Percentiles rank a stretch among this genome's conserved stretches.
Evolutionary conservation across 2,113 vertebrate genomes (phyloP).

Genomic region (Cheilinus undulatus): DNA sequence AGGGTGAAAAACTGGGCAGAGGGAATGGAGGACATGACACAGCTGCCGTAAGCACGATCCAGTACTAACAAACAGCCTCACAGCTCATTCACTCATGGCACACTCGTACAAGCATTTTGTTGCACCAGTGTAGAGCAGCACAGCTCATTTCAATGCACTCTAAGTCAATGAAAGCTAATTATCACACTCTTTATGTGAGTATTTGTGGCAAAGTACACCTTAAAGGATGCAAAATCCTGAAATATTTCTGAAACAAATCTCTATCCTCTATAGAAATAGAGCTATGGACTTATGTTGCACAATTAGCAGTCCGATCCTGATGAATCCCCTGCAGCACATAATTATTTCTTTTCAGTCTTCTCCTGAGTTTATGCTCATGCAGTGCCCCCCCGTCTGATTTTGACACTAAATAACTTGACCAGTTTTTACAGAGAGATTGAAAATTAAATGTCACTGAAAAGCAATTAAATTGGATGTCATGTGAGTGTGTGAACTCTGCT

Average conservation of each 20-base stretch:
- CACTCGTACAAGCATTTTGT: conserved; percentile 19
- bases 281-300: too few relatives aligned
- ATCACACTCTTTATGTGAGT: not conserved
- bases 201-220: too few relatives aligned
- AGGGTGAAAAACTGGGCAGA: conserved; percentile 85
- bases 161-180: not conserved
- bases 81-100: conserved; percentile 20
- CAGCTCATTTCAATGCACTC: conserved; percentile 20
- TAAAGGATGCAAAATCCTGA: too few relatives aligned
- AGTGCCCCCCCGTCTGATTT: too few relatives aligned
- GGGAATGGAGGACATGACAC: conserved; percentile 95
- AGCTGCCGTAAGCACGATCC: conserved; percentile 90
- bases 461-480: conserved; percentile 32
- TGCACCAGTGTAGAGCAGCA: conserved; percentile 3
- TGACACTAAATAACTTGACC: not conserved
- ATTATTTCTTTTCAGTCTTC: too few relatives aligned
- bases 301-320: too few relatives aligned
- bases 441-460: conserved; percentile 34
- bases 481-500: conserved; percentile 14
- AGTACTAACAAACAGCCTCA: conserved; percentile 34
- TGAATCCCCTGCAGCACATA: too few relatives aligned
- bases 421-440: not conserved
- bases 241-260: too few relatives aligned
- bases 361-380: too few relatives aligned
- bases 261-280: too few relatives aligned